Percentiles rank a stretch among this genome's conserved stretches.
These are phyloP conservation scores for Lepidotrigona ventralis DNA, from an alignment of 1,140 invertebrate genomes.

Conservation along the genomic window DNA sequence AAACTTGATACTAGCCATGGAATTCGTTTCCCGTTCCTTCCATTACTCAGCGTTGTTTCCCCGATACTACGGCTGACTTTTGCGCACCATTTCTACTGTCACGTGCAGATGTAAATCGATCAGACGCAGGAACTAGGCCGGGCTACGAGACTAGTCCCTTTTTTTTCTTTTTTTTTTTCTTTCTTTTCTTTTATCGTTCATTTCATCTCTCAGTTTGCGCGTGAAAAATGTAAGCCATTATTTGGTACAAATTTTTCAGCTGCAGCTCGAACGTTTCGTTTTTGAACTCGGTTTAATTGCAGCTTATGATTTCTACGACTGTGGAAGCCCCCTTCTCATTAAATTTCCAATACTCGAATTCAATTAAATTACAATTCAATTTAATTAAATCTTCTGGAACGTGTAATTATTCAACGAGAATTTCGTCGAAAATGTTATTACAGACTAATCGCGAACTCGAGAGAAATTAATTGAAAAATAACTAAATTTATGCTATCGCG, in stretches of 20 bases:
- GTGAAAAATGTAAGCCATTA: slow-evolving; percentile 28
- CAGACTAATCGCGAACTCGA: background rate
- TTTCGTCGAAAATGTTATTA: background rate
- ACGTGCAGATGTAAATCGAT: slow-evolving; percentile 44
- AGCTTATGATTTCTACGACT: background rate
- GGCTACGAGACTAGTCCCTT: background rate
- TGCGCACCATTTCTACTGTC: slow-evolving; percentile 50
- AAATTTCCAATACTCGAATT: background rate
- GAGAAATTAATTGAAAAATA: background rate
- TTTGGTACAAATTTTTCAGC: slow-evolving; percentile 12
- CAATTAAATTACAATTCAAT: background rate
- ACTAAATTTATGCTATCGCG: background rate
- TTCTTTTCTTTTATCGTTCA: background rate
- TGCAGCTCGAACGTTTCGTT: slow-evolving; percentile 4
- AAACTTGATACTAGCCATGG: slow-evolving; percentile 58
- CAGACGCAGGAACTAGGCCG: slow-evolving; percentile 39
- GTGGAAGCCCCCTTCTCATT: background rate
- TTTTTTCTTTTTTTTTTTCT: background rate
- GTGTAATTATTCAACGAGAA: background rate
- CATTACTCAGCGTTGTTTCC: slow-evolving; percentile 62
- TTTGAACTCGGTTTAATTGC: slow-evolving; percentile 18
- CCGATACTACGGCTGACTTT: slow-evolving; percentile 45
- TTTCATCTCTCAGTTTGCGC: slow-evolving; percentile 19
- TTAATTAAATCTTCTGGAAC: background rate
- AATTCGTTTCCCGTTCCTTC: slow-evolving; percentile 60